Percentiles rank a stretch among this genome's conserved stretches.
phyloP scores from a whole-genome alignment of 1,140 invertebrate species.

The Drosophila varians region DNA sequence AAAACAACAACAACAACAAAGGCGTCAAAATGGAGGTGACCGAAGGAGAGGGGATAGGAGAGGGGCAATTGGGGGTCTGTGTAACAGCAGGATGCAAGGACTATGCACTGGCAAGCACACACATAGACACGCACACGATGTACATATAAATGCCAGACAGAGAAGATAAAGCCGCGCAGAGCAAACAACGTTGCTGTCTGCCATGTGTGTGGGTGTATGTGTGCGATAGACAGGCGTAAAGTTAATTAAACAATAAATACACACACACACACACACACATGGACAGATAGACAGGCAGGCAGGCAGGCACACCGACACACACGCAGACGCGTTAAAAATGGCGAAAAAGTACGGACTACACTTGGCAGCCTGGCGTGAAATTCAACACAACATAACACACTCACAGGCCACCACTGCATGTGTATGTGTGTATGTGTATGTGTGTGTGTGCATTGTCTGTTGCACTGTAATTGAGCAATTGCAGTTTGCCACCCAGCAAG shows the following conservation, averaged over 20 bases:
- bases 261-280: conserved; percentile 36
- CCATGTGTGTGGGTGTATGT: conserved; percentile 47
- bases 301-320: conserved; percentile 23
- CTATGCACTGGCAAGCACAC: conserved; percentile 44
- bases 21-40: conserved; percentile 10
- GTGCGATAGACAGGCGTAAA: conserved; percentile 80
- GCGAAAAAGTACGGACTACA: conserved; percentile 79
- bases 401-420: conserved; percentile 15
- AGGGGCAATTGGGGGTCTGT: not conserved
- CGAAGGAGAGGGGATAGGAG: not conserved
- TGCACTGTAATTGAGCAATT: conserved; percentile 79
- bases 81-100: conserved; percentile 42
- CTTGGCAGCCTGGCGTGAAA: conserved; percentile 79
- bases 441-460: conserved; percentile 53
- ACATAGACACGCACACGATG: conserved; percentile 8
- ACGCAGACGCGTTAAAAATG: conserved; percentile 72
- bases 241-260: conserved; percentile 82
- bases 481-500: conserved; percentile 49
- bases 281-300: not conserved
- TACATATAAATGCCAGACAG: conserved; percentile 3
- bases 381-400: conserved; percentile 75
- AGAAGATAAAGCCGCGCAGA: conserved; percentile 56
- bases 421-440: conserved; percentile 1
- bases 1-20: conserved; percentile 63
- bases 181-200: conserved; percentile 37